phyloP scores from a whole-genome alignment of 2,113 vertebrate species.

The Atlantisia rogersi region DNA sequence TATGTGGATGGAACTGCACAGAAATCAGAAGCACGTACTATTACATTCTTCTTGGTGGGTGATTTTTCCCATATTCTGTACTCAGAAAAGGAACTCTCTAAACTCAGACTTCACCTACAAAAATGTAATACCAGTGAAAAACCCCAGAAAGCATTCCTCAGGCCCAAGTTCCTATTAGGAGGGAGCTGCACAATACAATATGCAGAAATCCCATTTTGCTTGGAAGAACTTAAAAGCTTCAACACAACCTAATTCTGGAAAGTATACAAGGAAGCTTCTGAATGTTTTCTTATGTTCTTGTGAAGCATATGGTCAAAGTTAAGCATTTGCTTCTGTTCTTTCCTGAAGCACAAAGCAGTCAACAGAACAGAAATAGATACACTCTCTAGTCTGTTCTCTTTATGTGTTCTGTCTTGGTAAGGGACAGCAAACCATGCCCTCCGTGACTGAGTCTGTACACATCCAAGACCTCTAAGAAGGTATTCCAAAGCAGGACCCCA shows the following conservation, averaged over 20 bases:
- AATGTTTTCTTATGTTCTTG: not conserved
- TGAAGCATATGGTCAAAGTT: conserved; percentile 3
- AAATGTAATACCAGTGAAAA: not conserved
- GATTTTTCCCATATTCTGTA: not conserved
- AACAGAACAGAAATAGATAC: not conserved
- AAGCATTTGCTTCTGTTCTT: conserved; percentile 8
- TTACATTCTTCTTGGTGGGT: not conserved
- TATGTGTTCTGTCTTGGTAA: not conserved
- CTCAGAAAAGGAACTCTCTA: not conserved
- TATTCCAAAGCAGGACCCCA: not conserved
- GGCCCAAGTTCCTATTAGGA: not conserved
- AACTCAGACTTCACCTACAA: not conserved
- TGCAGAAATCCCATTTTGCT: not conserved
- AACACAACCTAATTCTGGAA: not conserved
- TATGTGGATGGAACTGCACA: not conserved
- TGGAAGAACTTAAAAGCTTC: not conserved
- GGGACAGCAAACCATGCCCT: not conserved
- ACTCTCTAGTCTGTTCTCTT: not conserved
- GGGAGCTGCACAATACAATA: not conserved
- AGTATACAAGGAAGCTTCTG: not conserved
- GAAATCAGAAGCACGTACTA: not conserved
- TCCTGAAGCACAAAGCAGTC: not conserved
- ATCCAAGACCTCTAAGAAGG: not conserved
- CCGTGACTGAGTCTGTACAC: not conserved
- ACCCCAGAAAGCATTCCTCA: not conserved